These are phyloP conservation scores for Cataglyphis albicans DNA, from an alignment of 2,888 invertebrate genomes.

Conservation along the genomic window DNA sequence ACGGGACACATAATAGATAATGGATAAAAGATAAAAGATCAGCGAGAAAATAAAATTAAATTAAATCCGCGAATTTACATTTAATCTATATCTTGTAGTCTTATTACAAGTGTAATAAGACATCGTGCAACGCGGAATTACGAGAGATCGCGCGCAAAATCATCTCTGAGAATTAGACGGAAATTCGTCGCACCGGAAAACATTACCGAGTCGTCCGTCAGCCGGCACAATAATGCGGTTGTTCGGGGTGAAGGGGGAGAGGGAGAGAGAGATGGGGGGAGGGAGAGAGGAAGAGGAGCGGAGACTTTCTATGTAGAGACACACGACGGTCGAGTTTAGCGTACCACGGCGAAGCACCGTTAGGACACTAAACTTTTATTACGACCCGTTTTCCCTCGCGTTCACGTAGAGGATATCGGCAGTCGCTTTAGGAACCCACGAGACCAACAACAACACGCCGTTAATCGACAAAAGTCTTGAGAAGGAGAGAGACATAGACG, in stretches of 20 bases:
- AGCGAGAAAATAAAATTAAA: neutral
- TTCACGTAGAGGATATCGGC: conserved; percentile 17
- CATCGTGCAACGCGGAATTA: neutral
- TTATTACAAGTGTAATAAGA: neutral
- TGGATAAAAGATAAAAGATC: neutral
- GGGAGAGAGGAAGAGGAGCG: neutral
- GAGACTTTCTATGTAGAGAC: conserved; percentile 51
- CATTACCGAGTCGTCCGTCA: conserved; percentile 1
- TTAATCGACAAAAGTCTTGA: conserved; percentile 24
- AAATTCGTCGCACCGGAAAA: conserved; percentile 29
- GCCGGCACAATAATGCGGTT: conserved; percentile 52
- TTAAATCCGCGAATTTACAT: neutral
- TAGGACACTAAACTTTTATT: conserved; percentile 70
- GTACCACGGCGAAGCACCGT: conserved; percentile 65
- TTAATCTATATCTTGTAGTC: neutral
- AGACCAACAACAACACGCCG: conserved; percentile 1
- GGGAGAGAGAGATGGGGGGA: no score
- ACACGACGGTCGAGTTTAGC: conserved; percentile 59
- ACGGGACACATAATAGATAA: neutral
- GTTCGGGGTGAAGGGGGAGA: neutral
- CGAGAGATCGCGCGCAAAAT: conserved; percentile 9
- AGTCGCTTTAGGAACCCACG: conserved; percentile 7
- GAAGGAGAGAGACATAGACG: neutral
- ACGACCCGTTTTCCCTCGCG: conserved; percentile 56
- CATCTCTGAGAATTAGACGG: conserved; percentile 10